Base-by-base conservation (phyloP, 2,797 vertebrate genomes). In the Strix occidentalis region DNA sequence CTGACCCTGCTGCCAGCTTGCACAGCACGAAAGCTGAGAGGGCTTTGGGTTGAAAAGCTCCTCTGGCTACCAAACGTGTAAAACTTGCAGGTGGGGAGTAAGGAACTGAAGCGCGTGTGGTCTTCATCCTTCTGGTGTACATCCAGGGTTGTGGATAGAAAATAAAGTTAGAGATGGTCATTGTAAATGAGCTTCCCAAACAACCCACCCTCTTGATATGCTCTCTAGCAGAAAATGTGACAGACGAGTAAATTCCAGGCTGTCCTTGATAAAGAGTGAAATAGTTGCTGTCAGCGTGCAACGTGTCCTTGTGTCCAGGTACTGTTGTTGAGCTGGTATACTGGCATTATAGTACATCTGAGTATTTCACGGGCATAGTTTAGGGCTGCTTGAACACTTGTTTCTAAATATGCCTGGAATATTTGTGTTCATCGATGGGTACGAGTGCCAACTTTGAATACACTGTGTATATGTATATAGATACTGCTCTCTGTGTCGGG, bases 381-480 rank as follows among this genome's bases (percentile, higher is more conserved):
- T 15, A 29, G 84, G 46, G 54, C 63, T 87, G 23, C 64, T n/a
- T 8, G 43, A 72, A 48, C 39, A 4, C 33, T 56, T 68, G 3
- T 54, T 76, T 39, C 58, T 28, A 23, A 77, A 26, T 37, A 16
- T 1, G 0, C 43, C 37, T 50, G 65, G 53, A 41, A 20, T 84
- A 15, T 31, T 43, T 77, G 53, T 69, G 48, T 26, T 64, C 46
- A 8, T 39, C 21, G 7, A 1, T 11, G n/a, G 9, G 6, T 6
- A 7, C 0, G 0, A 56, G 19, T 54, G 72, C 53, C 46, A 58
- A 1, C 37, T 35, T 35, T 16, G 43, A 58, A 19, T n/a, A 11
- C 2, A 1, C 24, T 43, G 15, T 19, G 68, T 3, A 7, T 33
- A 4, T 7, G 31, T 51, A 2, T 46, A 0, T 4, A 54, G 41